phyloP scores from a whole-genome alignment of 2,888 invertebrate species.

The Mythimna ferrago region DNA sequence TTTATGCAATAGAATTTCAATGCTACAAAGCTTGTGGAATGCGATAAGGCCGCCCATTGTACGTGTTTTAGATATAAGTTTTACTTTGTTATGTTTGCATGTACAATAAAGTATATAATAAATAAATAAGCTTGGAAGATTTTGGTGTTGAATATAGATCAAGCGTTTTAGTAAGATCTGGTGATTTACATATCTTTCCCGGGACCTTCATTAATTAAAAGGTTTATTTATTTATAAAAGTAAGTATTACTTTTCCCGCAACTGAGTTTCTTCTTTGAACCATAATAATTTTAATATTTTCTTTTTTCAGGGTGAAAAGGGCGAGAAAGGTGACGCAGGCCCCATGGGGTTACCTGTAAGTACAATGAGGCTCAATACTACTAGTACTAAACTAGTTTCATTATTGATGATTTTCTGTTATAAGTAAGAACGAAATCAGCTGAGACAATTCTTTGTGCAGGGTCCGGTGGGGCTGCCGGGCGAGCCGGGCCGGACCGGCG shows the following conservation, averaged over 20 bases:
- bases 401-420: not conserved
- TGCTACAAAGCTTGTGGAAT: too few species aligned
- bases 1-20: too few species aligned
- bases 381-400: not conserved
- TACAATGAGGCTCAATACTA: conserved; percentile 67
- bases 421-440: not conserved
- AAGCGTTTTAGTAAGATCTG: too few species aligned
- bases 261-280: not conserved
- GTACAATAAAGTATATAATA: too few species aligned
- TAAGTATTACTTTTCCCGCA: not conserved
- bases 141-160: not conserved
- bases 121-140: too few species aligned
- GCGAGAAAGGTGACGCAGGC: conserved; percentile 96
- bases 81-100: too few species aligned
- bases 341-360: conserved; percentile 99
- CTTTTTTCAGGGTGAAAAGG: conserved; percentile 93
- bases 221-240: too few species aligned
- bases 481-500: conserved; percentile 94
- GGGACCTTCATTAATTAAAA: too few species aligned
- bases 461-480: conserved; percentile 96
- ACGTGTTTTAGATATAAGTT: too few species aligned
- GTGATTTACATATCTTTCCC: too few species aligned
- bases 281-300: not conserved
- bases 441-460: conserved; percentile 77
- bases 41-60: too few species aligned